Base-by-base conservation (phyloP, 2,113 vertebrate genomes). In the Phocoena phocoena region DNA sequence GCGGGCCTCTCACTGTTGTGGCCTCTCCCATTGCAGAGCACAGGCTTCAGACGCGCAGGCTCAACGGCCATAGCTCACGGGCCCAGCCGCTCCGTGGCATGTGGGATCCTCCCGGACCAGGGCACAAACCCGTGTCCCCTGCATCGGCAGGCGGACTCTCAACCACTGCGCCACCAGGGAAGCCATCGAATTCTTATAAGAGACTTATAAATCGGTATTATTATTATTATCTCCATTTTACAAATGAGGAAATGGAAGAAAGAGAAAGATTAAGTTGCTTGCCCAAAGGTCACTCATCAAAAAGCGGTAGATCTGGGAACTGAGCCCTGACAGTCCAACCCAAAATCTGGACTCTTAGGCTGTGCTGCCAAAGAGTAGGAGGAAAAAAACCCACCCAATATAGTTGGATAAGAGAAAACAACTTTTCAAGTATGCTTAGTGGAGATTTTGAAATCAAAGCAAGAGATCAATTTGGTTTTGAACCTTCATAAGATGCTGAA, bases 391-490 rank as follows among this genome's bases (percentile, higher is more conserved):
- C 5, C 17, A 38, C n/a, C 36, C 15, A 25, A 9, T 28, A 53
- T 26, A 18, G 9, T 44, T 50, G 50, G 36, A 53, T 44, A 80
- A 0, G 2, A 47, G 62, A 68, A 89, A 92, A 92, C 12, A 50
- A 71, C 44, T 41, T 79, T 94, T 60, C 58, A n/a, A 50, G 31
- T 62, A 73, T 7, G 36, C 14, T 58, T 25, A 95, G 55, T 58
- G 70, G 68, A 87, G 23, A 63, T 79, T 92, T 93, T 70, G 21
- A 87, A 77, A 73, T 71, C 25, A 63, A 70, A 41, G 8, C 92
- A 96, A 86, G 77, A 84, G 25, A 80, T 93, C 20, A 74, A 11
- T 60, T 97, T 87, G 41, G 33, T 90, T 90, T 90, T 84, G 58
- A 65, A 87, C 68, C 31, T 91, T 94, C 21, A 38, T 76, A 91